These are phyloP conservation scores for Silurus lanzhouensis DNA, from an alignment of 2,797 vertebrate genomes.

Conservation along the genomic window DNA sequence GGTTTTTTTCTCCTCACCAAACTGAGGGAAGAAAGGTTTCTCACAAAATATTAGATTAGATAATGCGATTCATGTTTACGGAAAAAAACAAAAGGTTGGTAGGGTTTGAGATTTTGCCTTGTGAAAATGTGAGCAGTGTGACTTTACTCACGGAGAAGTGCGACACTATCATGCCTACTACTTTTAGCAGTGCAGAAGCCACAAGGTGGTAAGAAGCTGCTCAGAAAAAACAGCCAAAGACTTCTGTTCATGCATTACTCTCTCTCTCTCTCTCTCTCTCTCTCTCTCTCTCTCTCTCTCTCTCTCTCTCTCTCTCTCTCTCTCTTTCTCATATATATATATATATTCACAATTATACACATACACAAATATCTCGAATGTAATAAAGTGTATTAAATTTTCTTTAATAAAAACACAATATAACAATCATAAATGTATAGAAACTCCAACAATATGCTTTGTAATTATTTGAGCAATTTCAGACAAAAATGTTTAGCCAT, in stretches of 20 bases:
- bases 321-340: too few relatives aligned
- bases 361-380: neutral
- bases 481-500: neutral
- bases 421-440: neutral
- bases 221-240: neutral
- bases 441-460: too few relatives aligned
- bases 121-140: neutral
- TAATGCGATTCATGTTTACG: neutral
- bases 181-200: slow-evolving; percentile 14
- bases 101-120: neutral
- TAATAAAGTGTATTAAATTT: neutral
- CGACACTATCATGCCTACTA: neutral
- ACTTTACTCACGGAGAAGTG: neutral
- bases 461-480: neutral
- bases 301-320: too few relatives aligned
- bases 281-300: too few relatives aligned
- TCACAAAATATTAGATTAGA: too few relatives aligned
- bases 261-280: too few relatives aligned
- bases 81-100: neutral
- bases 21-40: neutral
- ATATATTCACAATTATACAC: too few relatives aligned
- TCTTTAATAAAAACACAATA: neutral
- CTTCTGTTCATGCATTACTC: neutral
- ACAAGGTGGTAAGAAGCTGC: slow-evolving; percentile 12
- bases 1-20: neutral